Percentiles rank a stretch among this genome's conserved stretches.
phyloP scores from a whole-genome alignment of 2,888 invertebrate species.

The Leucania comma region DNA sequence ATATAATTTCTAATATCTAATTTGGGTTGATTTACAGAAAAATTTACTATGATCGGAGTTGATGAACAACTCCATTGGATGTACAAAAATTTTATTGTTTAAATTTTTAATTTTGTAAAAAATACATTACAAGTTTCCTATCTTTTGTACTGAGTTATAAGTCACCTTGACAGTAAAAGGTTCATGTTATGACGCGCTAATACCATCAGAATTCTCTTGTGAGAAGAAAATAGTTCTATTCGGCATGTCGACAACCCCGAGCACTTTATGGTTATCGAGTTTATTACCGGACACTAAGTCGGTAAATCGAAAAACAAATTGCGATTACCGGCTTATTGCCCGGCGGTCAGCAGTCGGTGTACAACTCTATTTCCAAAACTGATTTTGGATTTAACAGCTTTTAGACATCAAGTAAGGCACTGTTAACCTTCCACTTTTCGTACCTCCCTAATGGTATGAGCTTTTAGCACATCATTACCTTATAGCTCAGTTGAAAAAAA shows the following conservation, averaged over 20 bases:
- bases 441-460: too few species aligned
- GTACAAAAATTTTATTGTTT: background rate
- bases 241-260: too few species aligned
- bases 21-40: conserved; percentile 63
- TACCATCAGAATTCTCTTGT: background rate
- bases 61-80: conserved; percentile 3
- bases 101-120: background rate
- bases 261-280: too few species aligned
- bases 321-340: too few species aligned
- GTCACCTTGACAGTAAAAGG: background rate
- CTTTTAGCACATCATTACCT: too few species aligned
- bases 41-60: conserved; percentile 26
- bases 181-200: too few species aligned
- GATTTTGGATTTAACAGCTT: too few species aligned
- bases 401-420: too few species aligned
- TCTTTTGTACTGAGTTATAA: background rate
- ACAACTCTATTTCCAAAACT: background rate
- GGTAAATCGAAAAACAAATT: too few species aligned
- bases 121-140: background rate
- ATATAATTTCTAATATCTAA: conserved; percentile 58
- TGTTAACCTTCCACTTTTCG: too few species aligned
- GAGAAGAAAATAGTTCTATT: background rate
- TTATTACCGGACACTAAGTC: too few species aligned
- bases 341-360: too few species aligned
- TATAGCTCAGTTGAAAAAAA: background rate